Evolutionary conservation across 2,113 vertebrate genomes (phyloP).

Genomic region (Pterophyllum scalare): DNA sequence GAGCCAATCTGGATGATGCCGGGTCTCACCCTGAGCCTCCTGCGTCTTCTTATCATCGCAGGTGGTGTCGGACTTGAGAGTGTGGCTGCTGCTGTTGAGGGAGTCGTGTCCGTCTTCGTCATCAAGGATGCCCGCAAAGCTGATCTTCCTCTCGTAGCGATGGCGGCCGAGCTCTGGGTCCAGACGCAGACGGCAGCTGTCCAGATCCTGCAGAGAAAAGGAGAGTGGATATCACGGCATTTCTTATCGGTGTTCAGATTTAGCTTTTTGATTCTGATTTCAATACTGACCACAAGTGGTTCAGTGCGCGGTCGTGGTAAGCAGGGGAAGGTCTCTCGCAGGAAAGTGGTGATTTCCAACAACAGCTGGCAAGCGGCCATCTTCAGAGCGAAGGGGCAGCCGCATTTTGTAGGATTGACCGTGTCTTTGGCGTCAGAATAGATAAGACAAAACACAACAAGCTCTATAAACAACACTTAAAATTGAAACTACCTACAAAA

Average conservation of each 20-base stretch:
- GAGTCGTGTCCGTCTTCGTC: slow-evolving; percentile 98
- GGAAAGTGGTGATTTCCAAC: slow-evolving; percentile 96
- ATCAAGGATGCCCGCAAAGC: slow-evolving; percentile 96
- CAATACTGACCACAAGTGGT: slow-evolving; percentile 89
- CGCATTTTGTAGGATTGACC: slow-evolving; percentile 97
- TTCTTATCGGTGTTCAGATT: not conserved
- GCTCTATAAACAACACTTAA: too few relatives aligned
- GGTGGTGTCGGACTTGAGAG: slow-evolving; percentile 94
- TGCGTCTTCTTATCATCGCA: slow-evolving; percentile 93
- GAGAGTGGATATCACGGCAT: not conserved
- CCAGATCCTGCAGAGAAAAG: slow-evolving; percentile 86
- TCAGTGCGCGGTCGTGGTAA: slow-evolving; percentile 93
- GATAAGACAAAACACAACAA: not conserved
- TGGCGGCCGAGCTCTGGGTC: slow-evolving; percentile 96
- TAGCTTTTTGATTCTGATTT: not conserved
- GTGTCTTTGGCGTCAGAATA: slow-evolving; percentile 82
- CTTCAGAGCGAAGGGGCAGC: slow-evolving; percentile 97
- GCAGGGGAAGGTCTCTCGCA: slow-evolving; percentile 96
- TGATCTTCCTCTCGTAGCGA: slow-evolving; percentile 98
- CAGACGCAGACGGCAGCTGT: slow-evolving; percentile 92
- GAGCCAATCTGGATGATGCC: not conserved
- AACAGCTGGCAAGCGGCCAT: slow-evolving; percentile 98
- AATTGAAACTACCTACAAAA: too few relatives aligned
- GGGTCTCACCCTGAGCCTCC: slow-evolving; percentile 75
- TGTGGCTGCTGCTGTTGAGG: slow-evolving; percentile 98